These are phyloP conservation scores for Ochotona curzoniae DNA, from an alignment of 2,113 vertebrate species.

Conservation along the genomic window DNA sequence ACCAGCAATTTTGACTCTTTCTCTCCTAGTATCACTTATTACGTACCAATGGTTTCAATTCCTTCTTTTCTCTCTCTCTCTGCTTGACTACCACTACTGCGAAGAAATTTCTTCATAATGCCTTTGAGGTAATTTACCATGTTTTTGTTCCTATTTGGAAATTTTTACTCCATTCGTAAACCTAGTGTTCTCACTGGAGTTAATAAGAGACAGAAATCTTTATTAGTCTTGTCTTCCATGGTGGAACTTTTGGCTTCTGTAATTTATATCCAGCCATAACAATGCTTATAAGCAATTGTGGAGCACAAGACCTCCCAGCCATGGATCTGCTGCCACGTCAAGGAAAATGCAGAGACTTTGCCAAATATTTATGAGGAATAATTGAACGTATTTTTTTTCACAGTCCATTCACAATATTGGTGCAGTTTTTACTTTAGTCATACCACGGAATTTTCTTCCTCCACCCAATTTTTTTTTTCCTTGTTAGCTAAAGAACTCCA, in stretches of 20 bases:
- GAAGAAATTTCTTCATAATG: slow-evolving; percentile 76
- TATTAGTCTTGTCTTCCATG: slow-evolving; percentile 80
- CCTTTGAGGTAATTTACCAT: slow-evolving; percentile 79
- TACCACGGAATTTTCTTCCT: slow-evolving; percentile 40
- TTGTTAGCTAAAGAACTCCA: slow-evolving; percentile 56
- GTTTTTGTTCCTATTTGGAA: slow-evolving; percentile 80
- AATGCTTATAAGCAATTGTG: slow-evolving; percentile 55
- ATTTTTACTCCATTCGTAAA: slow-evolving; percentile 81
- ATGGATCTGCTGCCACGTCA: slow-evolving; percentile 66
- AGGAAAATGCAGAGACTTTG: slow-evolving; percentile 57
- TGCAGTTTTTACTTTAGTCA: slow-evolving; percentile 39
- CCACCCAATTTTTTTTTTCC: not conserved
- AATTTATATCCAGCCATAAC: slow-evolving; percentile 69
- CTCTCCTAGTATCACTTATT: not conserved
- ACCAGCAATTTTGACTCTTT: slow-evolving; percentile 27
- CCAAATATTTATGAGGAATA: slow-evolving; percentile 58
- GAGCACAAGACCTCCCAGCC: slow-evolving; percentile 30
- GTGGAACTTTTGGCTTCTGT: slow-evolving; percentile 82
- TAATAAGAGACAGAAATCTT: slow-evolving; percentile 86
- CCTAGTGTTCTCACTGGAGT: slow-evolving; percentile 76
- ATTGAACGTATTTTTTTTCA: slow-evolving; percentile 67
- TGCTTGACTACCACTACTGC: slow-evolving; percentile 16
- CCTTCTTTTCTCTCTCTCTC: not conserved
- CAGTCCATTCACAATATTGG: slow-evolving; percentile 50
- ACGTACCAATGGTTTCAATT: not conserved